Conservation (phyloP, 2,797 vertebrate genomes). For the Remorina albescens region DNA sequence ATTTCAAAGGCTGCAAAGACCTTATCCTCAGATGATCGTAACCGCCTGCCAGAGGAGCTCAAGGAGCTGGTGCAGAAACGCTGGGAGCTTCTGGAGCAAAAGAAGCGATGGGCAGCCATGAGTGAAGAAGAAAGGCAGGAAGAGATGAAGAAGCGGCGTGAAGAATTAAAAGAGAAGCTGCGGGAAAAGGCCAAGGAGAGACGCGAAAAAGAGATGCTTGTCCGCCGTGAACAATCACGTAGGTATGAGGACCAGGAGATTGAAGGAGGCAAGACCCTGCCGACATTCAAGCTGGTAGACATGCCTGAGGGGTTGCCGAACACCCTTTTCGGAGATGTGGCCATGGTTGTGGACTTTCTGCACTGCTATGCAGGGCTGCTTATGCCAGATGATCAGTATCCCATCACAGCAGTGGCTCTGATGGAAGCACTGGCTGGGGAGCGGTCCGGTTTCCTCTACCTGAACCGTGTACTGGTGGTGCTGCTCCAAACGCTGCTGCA, state of each 20-base stretch:
- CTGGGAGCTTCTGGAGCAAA: conserved; percentile 93
- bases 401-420: conserved; percentile 90
- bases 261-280: conserved; percentile 86
- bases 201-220: conserved; percentile 91
- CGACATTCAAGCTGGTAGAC: conserved; percentile 92
- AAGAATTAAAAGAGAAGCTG: conserved; percentile 91
- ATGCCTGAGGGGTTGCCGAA: conserved; percentile 97
- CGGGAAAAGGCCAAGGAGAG: conserved; percentile 94
- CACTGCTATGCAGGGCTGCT: conserved; percentile 93
- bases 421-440: conserved; percentile 95
- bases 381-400: conserved; percentile 95
- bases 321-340: conserved; percentile 93
- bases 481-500: conserved; percentile 96
- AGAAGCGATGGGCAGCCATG: conserved; percentile 93
- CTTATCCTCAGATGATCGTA: conserved; percentile 90
- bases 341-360: conserved; percentile 96
- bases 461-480: conserved; percentile 94
- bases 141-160: conserved; percentile 90
- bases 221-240: conserved; percentile 91
- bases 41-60: conserved; percentile 93
- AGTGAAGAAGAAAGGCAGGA: conserved; percentile 92
- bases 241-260: conserved; percentile 96
- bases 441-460: conserved; percentile 93
- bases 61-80: conserved; percentile 91
- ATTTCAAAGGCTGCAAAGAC: conserved; percentile 93